Evolutionary conservation across 2,888 invertebrate genomes (phyloP).

Genomic region (Synanthedon tipuliformis): DNA sequence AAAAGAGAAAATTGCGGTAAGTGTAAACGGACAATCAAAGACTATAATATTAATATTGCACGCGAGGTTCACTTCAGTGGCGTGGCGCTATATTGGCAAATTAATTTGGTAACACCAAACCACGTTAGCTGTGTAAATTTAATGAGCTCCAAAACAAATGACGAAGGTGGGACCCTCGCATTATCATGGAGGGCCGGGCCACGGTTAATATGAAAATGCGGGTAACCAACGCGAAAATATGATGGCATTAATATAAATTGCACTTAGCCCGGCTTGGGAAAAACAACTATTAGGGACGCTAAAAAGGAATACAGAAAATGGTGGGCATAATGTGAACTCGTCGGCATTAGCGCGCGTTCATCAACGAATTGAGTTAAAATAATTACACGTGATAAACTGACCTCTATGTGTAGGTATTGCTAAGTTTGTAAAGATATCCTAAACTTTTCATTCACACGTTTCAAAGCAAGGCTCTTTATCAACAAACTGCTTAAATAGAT

Average conservation of each 20-base stretch:
- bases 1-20: background rate
- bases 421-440: too few relatives aligned
- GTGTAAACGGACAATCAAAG: background rate
- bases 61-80: background rate
- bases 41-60: background rate
- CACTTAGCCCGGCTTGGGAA: conserved; percentile 30
- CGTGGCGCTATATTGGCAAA: background rate
- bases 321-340: conserved; percentile 16
- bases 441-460: too few relatives aligned
- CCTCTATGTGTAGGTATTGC: background rate
- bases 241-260: conserved; percentile 64
- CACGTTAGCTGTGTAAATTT: conserved; percentile 56
- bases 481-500: too few relatives aligned
- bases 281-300: conserved; percentile 16
- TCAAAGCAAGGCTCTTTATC: too few relatives aligned
- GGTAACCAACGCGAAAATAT: conserved; percentile 61
- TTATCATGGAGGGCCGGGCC: conserved; percentile 49
- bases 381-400: background rate
- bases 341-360: conserved; percentile 11
- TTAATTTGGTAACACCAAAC: conserved; percentile 13
- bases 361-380: conserved; percentile 3
- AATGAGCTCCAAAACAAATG: conserved; percentile 61
- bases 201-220: conserved; percentile 61
- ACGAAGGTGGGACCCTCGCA: conserved; percentile 54
- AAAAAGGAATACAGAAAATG: conserved; percentile 16